Evolutionary conservation across 2,797 vertebrate species (phyloP), one percentile per base, ranked within the genome.

Genomic region (Lepilemur septentrionalis): DNA sequence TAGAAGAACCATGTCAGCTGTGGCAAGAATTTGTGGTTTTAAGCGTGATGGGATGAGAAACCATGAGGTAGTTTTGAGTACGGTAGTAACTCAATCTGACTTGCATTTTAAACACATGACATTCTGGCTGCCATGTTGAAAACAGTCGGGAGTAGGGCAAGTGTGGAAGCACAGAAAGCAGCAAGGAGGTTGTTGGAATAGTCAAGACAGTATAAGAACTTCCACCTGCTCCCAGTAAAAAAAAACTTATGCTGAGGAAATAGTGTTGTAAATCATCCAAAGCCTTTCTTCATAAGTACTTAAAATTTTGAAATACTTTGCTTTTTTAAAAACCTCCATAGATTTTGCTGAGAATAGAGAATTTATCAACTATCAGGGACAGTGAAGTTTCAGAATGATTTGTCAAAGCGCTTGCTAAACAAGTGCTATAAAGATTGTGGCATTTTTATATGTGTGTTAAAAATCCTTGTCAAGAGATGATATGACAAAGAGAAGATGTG

Each of bases 241-340:
- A 95, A 59, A 95, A 79, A 59, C 86, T 50, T 92, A 91, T 65
- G 41, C 78, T 8, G 12, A 46, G 30, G 52, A 55, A 94, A 12
- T 28, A 22, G 1, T 55, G 10, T 93, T 95, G 73, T 81, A 94
- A 92, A 94, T 35, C 63, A 73, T 82, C 72, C n/a, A 91, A 70
- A 55, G 92, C 0, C 67, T 78, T 95, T 85, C 2, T 89, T 75
- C 84, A 80, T 73, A 2, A 82, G 3, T 52, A 75, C 32, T 89
- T 87, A 75, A 43, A 92, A 52, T 15, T 70, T 82, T 88, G 35
- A 96, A 81, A 94, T 57, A 38, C 17, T 30, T 87, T 69, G 7
- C 41, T 88, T 57, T 70, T 23, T 52, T 57, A 67, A 50, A 32
- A 55, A 65, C 63, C 12, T 72, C 41, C 38, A 38, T 41, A 87